Base-by-base conservation (phyloP, 2,888 invertebrate genomes). In the Polietes domitor region DNA sequence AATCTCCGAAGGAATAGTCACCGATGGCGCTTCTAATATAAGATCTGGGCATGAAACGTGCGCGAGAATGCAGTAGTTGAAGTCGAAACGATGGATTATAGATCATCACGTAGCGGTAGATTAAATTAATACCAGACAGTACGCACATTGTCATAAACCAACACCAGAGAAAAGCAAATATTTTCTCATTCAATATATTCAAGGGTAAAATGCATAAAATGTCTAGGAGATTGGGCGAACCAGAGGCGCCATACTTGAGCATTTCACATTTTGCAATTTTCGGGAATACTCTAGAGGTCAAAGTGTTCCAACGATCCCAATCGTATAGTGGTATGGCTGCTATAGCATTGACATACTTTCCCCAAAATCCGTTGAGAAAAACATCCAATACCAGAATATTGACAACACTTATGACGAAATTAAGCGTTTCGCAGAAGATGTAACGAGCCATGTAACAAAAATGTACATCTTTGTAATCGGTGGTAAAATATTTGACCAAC, bases 261-360 rank as follows among this genome's bases (percentile, higher is more conserved):
- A 98, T 97, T 73, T 95, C 94, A 91, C 98, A 98, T 92, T 97
- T 98, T n/a, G 97, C 97, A 73, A 97, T 95, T 94, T 96, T 92
- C 2, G 92, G 92, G 72, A 92, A 92, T 4, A 92, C 88, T 32
- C 87, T 88, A 2, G 91, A 91, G 2, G 90, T 90, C 41, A 90
- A 87, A n/a, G 87, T 86, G 83, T 91, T 91, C 92, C 92, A 92
- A 41, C 78, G 21, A 2, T 88, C 83, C 90, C 91, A 91, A 72
- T 91, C 85, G 55, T 91, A 90, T 2, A 71, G 61, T 2, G 89
- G 88, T n/a, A 92, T 88, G 15, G 88, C 86, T 0, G 84, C 85
- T n/a, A 92, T 65, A 0, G 91, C 92, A 37, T 88, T 82, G 3
- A 89, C 80, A 50, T 91, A 92, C 43, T 88, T 91, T 0, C 88